Evolutionary conservation across 1,140 invertebrate species (phyloP).

Genomic region (Penaeus chinensis): DNA sequence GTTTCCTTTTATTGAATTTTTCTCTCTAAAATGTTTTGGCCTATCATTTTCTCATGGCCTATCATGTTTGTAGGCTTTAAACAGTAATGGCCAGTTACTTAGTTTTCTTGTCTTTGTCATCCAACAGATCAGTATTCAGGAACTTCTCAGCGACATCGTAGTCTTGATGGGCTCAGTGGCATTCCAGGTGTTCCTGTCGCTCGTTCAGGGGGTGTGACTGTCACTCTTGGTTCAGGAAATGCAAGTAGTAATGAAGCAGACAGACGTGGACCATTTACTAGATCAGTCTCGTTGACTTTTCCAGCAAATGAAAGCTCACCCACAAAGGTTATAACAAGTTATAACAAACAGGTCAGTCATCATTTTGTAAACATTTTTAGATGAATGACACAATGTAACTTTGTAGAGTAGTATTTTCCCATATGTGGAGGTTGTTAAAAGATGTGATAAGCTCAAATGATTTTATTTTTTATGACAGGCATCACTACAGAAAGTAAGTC

Average conservation of each 20-base stretch:
- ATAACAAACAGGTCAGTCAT: conserved; percentile 56
- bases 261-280: conserved; percentile 50
- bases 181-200: conserved; percentile 29
- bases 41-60: not conserved
- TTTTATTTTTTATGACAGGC: conserved; percentile 20
- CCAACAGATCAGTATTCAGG: not conserved
- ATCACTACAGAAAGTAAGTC: conserved; percentile 41
- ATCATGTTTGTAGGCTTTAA: not conserved
- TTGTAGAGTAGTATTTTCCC: too few species aligned
- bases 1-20: not conserved
- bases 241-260: conserved; percentile 32
- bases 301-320: conserved; percentile 38
- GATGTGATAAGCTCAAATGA: not conserved
- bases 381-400: too few species aligned
- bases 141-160: conserved; percentile 28
- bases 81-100: not conserved
- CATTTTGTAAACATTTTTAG: not conserved
- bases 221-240: conserved; percentile 33
- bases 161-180: conserved; percentile 16
- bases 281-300: conserved; percentile 58
- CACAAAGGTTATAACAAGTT: conserved; percentile 56
- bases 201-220: conserved; percentile 51
- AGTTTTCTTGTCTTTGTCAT: not conserved
- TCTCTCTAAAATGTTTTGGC: not conserved
- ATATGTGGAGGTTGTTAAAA: too few species aligned